Percentiles rank a stretch among this genome's conserved stretches.
Evolutionary conservation across 2,888 invertebrate genomes (phyloP).

Genomic region (Sipha maydis): DNA sequence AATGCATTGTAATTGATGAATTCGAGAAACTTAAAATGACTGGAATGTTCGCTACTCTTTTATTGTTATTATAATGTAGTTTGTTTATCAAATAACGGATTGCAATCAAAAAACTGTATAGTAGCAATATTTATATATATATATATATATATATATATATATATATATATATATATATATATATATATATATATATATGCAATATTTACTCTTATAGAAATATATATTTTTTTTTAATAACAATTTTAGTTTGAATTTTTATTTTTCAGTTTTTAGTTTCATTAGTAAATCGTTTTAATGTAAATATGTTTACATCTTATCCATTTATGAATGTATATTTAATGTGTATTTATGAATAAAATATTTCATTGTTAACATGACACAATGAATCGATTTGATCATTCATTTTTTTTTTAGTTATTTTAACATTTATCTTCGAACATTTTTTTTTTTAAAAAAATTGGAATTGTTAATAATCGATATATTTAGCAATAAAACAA

Average conservation of each 20-base stretch:
- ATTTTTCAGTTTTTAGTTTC: not conserved
- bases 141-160: not conserved
- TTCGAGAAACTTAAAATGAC: slow-evolving; percentile 15
- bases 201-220: too few species aligned
- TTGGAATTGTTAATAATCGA: too few species aligned
- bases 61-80: slow-evolving; percentile 25
- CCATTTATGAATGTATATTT: too few species aligned
- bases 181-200: too few species aligned
- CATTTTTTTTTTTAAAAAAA: too few species aligned
- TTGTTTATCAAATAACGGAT: slow-evolving; percentile 29
- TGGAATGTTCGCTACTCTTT: not conserved
- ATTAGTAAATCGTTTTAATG: not conserved
- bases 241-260: not conserved
- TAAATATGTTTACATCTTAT: not conserved
- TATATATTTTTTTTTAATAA: not conserved
- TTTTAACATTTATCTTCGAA: too few species aligned
- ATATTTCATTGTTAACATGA: too few species aligned
- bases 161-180: too few species aligned
- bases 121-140: not conserved
- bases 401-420: too few species aligned
- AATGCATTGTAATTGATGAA: slow-evolving; percentile 37
- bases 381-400: too few species aligned
- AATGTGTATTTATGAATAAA: too few species aligned
- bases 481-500: too few species aligned
- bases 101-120: not conserved